These are phyloP conservation scores for Zaprionus obscuricornis DNA, from an alignment of 2,888 invertebrate species.

Conservation along the genomic window DNA sequence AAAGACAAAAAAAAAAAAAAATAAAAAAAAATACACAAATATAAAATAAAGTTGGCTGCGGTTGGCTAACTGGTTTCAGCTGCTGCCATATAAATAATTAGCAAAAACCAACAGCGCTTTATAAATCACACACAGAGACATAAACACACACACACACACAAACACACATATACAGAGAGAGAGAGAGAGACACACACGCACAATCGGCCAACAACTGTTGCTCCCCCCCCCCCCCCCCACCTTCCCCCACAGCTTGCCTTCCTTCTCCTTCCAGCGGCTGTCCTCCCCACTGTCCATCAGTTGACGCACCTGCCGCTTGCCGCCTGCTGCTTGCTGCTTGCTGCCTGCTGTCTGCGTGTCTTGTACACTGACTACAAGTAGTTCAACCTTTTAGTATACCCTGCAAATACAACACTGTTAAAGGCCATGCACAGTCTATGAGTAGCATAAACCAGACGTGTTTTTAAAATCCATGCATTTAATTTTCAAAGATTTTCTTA, in stretches of 20 bases:
- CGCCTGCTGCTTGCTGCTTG: no score
- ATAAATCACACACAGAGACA: conserved; percentile 53
- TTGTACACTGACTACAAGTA: no score
- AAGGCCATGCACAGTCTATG: no score
- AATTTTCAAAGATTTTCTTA: no score
- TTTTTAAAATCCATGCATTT: no score
- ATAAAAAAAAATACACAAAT: conserved; percentile 16
- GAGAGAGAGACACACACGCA: no score
- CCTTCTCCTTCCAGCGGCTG: no score
- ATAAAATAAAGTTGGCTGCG: conserved; percentile 35
- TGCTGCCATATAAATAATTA: conserved; percentile 73
- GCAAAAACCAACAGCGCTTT: conserved; percentile 69
- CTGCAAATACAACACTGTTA: no score
- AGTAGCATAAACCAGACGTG: no score
- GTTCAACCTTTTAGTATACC: no score
- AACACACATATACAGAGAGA: conserved; percentile 26
- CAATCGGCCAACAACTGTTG: conserved; percentile 33
- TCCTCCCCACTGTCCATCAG: no score
- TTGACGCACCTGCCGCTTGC: background rate
- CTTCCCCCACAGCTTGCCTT: background rate
- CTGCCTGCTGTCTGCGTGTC: no score
- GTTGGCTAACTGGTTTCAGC: conserved; percentile 57
- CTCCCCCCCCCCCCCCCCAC: background rate
- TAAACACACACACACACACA: conserved; percentile 3
- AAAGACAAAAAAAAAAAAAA: conserved; percentile 9